Base-by-base conservation (phyloP, 2,113 vertebrate species). In the Lepisosteus oculatus region DNA sequence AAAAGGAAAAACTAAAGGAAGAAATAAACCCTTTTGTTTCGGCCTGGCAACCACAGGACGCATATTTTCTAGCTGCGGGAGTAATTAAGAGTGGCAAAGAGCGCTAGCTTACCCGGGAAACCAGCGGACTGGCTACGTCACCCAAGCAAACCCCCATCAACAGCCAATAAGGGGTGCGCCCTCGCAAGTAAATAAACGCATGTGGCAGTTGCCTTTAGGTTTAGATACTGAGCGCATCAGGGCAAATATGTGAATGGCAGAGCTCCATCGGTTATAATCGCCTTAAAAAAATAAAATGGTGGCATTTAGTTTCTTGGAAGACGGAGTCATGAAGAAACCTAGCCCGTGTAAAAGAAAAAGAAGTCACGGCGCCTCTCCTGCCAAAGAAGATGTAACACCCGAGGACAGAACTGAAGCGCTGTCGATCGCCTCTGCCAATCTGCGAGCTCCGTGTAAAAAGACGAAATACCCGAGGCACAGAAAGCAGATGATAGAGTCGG, bases 31-130 rank as follows among this genome's bases (percentile, higher is more conserved):
- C 51, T 14, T 42, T 12, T 3, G 13, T 57, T 75, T 85, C 66
- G 54, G 73, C 75, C 41, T 3, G 76, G 71, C 70, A 67, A 85
- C 85, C 51, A n/a, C 11, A 29, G 51, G 44, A 55, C 72, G 56
- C 77, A 72, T 67, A 73, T 17, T 56, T 12, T 68, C 4, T 6
- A 71, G 63, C 57, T 55, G 51, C n/a, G 67, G n/a, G 59, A 12
- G 68, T 71, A 74, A 74, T 74, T 61, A 65, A 61, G 72, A 69
- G 55, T 44, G 3, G 64, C 56, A 11, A 3, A 70, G 68, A 79
- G 89, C 85, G 88, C 85, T 77, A 74, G 82, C 78, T 76, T 70
- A 44, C 84, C 87, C 79, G 82, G 80, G 86, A 89, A 88, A 86
- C 69, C 62, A 42, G 55, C 72, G 62, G 44, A 69, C 73, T 47